These are phyloP conservation scores for Laspeyria flexula DNA, from an alignment of 2,888 invertebrate genomes.

Conservation along the genomic window DNA sequence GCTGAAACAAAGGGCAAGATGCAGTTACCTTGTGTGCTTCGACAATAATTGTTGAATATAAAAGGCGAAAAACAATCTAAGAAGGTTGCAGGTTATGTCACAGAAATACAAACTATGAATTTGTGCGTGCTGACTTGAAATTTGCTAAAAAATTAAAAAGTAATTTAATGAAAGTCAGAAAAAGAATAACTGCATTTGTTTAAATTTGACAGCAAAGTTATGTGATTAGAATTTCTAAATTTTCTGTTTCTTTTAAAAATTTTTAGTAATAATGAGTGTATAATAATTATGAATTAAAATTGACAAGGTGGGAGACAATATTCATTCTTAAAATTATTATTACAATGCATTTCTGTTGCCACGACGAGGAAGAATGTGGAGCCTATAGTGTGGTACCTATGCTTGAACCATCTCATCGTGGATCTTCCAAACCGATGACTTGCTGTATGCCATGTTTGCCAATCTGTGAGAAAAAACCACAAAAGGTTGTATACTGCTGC, in stretches of 20 bases:
- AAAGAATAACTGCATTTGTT: slow-evolving; percentile 20
- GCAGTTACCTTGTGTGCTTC: no score
- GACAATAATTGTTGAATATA: no score
- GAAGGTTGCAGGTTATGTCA: no score
- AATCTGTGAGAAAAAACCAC: slow-evolving; percentile 47
- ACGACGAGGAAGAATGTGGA: slow-evolving; percentile 34
- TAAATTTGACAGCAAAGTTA: slow-evolving; percentile 45
- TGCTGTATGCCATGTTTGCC: background rate
- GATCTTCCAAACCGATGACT: no score
- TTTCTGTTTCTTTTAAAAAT: no score
- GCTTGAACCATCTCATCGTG: background rate
- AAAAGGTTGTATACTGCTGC: slow-evolving; percentile 5
- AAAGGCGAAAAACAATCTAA: no score
- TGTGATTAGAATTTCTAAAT: no score
- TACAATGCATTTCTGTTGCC: slow-evolving; percentile 67
- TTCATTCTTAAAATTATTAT: slow-evolving; percentile 12
- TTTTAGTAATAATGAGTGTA: no score
- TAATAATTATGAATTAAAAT: slow-evolving; percentile 41
- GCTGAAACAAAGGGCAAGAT: no score
- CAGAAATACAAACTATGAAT: no score
- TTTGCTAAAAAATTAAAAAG: background rate
- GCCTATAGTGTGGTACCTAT: background rate
- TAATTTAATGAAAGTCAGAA: slow-evolving; percentile 4
- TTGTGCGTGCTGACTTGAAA: background rate
- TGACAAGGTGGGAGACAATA: slow-evolving; percentile 34